Percentiles rank a stretch among this genome's conserved stretches.
Evolutionary conservation across 2,797 vertebrate species (phyloP).

Genomic region (Lophura swinhoii): DNA sequence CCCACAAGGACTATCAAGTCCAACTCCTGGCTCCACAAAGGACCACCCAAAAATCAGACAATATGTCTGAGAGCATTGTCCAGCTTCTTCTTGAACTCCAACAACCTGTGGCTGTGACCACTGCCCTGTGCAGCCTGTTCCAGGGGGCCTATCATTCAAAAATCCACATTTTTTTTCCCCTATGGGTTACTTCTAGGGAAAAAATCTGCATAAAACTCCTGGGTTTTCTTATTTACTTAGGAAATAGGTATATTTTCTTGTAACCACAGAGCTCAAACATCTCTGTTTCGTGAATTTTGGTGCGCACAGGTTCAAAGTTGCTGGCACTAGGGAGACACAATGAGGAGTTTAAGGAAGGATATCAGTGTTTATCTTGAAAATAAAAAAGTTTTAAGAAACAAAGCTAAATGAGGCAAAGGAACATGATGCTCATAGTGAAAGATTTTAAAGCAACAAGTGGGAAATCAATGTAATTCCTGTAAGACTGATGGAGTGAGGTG

Average conservation of each 20-base stretch:
- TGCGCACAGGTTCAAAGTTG: not conserved
- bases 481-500: not conserved
- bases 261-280: not conserved
- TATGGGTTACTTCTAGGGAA: not conserved
- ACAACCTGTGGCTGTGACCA: too few relatives aligned
- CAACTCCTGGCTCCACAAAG: too few relatives aligned
- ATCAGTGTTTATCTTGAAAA: not conserved
- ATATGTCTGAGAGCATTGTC: too few relatives aligned
- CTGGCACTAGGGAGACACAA: not conserved
- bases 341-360: not conserved
- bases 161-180: not conserved
- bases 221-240: not conserved
- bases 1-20: too few relatives aligned
- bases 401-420: not conserved
- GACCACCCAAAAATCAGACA: too few relatives aligned
- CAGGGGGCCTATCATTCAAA: not conserved
- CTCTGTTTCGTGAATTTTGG: not conserved
- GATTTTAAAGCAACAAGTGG: not conserved
- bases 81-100: too few relatives aligned
- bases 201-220: not conserved
- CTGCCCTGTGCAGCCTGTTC: too few relatives aligned
- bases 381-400: not conserved
- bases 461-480: not conserved
- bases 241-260: not conserved
- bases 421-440: not conserved